phyloP scores from a whole-genome alignment of 1,140 invertebrate genomes.

The Lethrus apterus region DNA sequence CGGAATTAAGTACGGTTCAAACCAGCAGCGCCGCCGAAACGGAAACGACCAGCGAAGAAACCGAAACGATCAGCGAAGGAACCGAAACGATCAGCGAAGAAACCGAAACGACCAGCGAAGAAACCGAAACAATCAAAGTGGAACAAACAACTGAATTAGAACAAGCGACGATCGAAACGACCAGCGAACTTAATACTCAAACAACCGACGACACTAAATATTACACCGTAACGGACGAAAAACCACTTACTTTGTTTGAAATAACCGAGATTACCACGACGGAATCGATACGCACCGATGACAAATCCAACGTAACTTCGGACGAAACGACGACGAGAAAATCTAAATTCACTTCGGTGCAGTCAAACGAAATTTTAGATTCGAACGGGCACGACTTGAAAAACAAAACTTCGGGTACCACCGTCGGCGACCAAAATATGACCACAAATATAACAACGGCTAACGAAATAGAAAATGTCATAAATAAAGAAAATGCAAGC shows the following conservation, averaged over 20 bases:
- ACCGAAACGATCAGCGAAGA: neutral
- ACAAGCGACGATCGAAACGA: neutral
- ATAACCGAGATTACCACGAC: slow-evolving; percentile 8
- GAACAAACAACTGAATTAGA: neutral
- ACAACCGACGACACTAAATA: neutral
- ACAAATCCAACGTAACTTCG: too few species aligned
- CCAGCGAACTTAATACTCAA: neutral
- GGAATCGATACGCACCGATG: neutral
- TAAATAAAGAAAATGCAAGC: too few species aligned
- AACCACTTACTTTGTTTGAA: slow-evolving; percentile 10
- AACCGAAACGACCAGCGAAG: neutral
- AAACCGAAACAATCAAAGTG: neutral
- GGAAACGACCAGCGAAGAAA: neutral
- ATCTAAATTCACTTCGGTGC: neutral
- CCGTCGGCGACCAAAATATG: too few species aligned
- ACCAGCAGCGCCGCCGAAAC: neutral
- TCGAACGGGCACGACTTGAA: too few species aligned
- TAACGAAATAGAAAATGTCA: too few species aligned
- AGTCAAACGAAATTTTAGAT: neutral
- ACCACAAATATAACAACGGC: too few species aligned
- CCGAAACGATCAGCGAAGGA: neutral
- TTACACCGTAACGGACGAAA: neutral
- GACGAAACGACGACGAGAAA: neutral
- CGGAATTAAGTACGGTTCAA: neutral
- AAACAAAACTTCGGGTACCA: too few species aligned